Base-by-base conservation (phyloP, 2,113 vertebrate genomes). In the Mesoclemmys tuberculata region DNA sequence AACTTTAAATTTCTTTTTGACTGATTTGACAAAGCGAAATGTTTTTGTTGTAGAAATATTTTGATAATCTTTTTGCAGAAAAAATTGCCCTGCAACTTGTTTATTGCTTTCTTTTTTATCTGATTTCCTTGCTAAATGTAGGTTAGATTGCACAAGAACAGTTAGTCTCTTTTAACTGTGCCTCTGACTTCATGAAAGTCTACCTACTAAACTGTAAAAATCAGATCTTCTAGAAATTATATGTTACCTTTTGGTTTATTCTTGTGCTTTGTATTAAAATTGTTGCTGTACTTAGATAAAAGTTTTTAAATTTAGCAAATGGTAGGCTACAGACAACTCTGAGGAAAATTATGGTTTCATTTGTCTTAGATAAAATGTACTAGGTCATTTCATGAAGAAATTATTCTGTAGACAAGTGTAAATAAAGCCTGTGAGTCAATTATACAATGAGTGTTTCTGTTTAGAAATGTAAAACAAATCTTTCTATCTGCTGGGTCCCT, bases 391-490 rank as follows among this genome's bases (percentile, higher is more conserved):
- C 95, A 74, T 95, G 90, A 97, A 95, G 93, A 97, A 97, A 96
- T 38, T 93, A 98, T 97, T 88, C 97, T 98, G 98, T 98, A 98
- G 98, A 98, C 95, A 95, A 98, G 97, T 98, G 98, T 98, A 98
- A 98, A 98, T 98, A 98, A 98, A 98, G 96, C 93, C 96, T 98
- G 98, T 98, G 96, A 98, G 97, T 97, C 94, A 94, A 95, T 96
- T 61, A 95, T 93, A 91, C 90, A 78, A 87, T 48, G 84, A 80
- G 96, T 98, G 94, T 93, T 97, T 93, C 94, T 51, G 96, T 78
- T 94, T 88, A 93, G 95, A 93, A 96, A 94, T 93, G 26, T 55
- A 52, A 48, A 88, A 94, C 68, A 93, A 22, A 86, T 81, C 90
- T 93, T 61, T 81, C 38, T 8, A 22, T 71, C 18, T 71, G 35